A percentile compares a stretch with the other conserved stretches of the same genome.
Conservation (phyloP, 2,113 vertebrate genomes). For the Gasterosteus aculeatus region DNA sequence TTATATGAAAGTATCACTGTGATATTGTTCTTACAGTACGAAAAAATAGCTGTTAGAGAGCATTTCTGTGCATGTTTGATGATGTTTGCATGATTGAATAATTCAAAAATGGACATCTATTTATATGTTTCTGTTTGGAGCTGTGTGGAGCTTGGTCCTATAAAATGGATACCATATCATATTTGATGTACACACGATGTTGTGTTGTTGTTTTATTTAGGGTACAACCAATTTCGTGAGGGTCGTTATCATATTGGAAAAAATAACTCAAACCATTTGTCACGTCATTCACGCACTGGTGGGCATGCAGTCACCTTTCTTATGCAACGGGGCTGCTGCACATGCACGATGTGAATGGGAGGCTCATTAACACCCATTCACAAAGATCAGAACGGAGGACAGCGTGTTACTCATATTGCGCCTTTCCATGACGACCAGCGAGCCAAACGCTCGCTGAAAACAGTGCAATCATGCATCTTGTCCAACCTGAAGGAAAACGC, state of each 20-base stretch:
- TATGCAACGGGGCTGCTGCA: slow-evolving; percentile 43
- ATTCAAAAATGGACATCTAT: slow-evolving; percentile 2
- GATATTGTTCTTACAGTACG: not conserved
- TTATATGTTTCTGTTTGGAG: slow-evolving; percentile 15
- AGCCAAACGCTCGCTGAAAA: not conserved
- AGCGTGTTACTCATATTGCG: slow-evolving; percentile 9
- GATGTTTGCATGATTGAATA: slow-evolving; percentile 5
- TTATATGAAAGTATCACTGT: not conserved
- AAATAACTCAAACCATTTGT: not conserved
- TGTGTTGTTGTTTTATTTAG: not conserved
- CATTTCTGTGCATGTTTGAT: not conserved
- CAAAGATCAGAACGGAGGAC: slow-evolving; percentile 32
- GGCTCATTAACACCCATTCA: slow-evolving; percentile 45
- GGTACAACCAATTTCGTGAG: slow-evolving; percentile 42
- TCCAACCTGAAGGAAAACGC: too few relatives aligned
- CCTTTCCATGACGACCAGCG: not conserved
- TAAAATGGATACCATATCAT: not conserved
- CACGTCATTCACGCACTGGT: slow-evolving; percentile 35
- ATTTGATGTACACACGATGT: not conserved
- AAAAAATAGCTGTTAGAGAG: not conserved
- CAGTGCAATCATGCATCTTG: not conserved
- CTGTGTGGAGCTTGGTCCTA: not conserved
- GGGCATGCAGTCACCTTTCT: slow-evolving; percentile 55
- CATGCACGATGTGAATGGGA: slow-evolving; percentile 23
- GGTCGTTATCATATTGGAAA: not conserved